Percentiles rank a stretch among this genome's conserved stretches.
Evolutionary conservation across 2,113 vertebrate genomes (phyloP).

Genomic region (Phocoena phocoena): DNA sequence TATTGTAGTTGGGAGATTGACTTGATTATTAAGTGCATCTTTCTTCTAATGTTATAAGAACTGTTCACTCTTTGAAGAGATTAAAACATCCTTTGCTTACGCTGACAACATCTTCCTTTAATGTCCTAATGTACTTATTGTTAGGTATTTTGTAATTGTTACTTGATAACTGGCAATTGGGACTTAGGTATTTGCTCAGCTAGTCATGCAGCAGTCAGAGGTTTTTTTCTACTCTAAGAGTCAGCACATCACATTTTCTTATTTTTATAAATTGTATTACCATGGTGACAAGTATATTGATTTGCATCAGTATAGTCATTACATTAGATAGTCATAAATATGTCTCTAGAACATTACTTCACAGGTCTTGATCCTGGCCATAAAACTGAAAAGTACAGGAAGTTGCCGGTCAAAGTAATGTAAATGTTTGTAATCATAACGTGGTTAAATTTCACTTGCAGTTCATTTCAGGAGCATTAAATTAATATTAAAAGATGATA

Average conservation of each 20-base stretch:
- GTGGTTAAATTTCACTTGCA: slow-evolving; percentile 17
- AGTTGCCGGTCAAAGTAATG: neutral
- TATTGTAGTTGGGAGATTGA: neutral
- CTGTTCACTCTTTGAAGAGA: slow-evolving; percentile 16
- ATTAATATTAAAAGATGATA: slow-evolving; percentile 42
- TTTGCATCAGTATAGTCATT: neutral
- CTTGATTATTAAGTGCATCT: slow-evolving; percentile 25
- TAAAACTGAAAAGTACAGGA: neutral
- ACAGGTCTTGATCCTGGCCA: neutral
- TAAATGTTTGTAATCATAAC: slow-evolving; percentile 46
- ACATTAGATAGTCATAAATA: neutral
- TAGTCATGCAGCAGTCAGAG: neutral
- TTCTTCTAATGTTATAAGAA: neutral
- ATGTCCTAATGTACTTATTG: neutral
- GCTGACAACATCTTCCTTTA: neutral
- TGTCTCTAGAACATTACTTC: neutral
- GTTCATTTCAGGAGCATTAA: slow-evolving; percentile 18
- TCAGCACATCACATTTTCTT: slow-evolving; percentile 15
- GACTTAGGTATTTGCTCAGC: neutral
- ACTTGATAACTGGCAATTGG: neutral
- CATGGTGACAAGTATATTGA: neutral
- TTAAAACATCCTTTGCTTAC: slow-evolving; percentile 38
- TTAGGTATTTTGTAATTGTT: slow-evolving; percentile 6
- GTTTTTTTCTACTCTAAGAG: neutral
- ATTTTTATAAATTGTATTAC: neutral